Percentiles rank a stretch among this genome's conserved stretches.
phyloP scores from a whole-genome alignment of 2,797 vertebrate genomes.

The Sparus aurata region DNA sequence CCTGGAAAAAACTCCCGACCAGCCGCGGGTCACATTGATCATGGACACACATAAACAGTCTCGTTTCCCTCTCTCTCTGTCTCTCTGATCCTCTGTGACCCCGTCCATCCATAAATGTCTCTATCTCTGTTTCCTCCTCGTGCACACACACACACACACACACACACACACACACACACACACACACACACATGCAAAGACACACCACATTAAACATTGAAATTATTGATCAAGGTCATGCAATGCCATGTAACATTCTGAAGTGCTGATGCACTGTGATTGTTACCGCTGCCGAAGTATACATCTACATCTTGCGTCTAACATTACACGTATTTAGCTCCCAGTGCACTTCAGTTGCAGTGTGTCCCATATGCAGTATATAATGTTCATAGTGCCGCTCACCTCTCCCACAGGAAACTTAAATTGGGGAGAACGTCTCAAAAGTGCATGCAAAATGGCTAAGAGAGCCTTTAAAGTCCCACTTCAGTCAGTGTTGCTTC shows the following conservation, averaged over 20 bases:
- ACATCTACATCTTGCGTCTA: conserved; percentile 16
- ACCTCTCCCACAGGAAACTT: no score
- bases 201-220: conserved; percentile 11
- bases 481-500: no score
- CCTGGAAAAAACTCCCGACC: conserved; percentile 64
- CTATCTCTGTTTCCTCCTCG: neutral
- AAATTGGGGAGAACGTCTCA: neutral
- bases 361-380: no score
- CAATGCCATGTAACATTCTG: conserved; percentile 11
- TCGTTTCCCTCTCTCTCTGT: conserved; percentile 35
- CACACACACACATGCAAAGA: conserved; percentile 7
- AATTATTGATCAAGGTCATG: conserved; percentile 51
- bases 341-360: neutral
- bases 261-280: neutral
- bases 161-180: neutral
- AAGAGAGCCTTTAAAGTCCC: neutral
- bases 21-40: conserved; percentile 68
- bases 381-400: no score
- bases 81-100: conserved; percentile 52
- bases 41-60: conserved; percentile 56
- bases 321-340: neutral
- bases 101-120: conserved; percentile 41
- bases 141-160: neutral
- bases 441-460: neutral
- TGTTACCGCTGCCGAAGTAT: conserved; percentile 3